These are phyloP conservation scores for Nothobranchius kuhntae DNA, from an alignment of 2,113 vertebrate species.

Conservation along the genomic window DNA sequence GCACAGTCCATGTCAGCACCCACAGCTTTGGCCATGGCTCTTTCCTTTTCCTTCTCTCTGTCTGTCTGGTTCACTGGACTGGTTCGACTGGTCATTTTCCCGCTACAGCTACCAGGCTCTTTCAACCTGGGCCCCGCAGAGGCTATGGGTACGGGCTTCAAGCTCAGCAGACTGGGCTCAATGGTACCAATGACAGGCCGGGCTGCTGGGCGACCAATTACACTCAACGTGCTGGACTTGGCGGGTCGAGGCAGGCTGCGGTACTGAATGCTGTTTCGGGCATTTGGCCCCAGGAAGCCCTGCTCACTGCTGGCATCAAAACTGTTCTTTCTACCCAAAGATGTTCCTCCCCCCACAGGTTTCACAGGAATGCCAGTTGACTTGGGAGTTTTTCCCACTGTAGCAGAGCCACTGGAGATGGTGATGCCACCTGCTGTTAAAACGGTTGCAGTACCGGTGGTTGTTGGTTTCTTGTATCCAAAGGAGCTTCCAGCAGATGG, in stretches of 20 bases:
- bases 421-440: constrained; percentile 86
- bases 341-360: constrained; percentile 73
- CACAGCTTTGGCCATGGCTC: constrained; percentile 94
- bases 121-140: constrained; percentile 80
- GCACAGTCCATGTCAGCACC: constrained; percentile 84
- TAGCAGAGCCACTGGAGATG: constrained; percentile 85
- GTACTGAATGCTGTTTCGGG: constrained; percentile 93
- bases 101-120: constrained; percentile 74
- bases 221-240: constrained; percentile 93
- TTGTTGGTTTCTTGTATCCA: constrained; percentile 89
- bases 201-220: constrained; percentile 81
- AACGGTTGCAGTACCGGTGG: constrained; percentile 89
- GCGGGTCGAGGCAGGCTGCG: constrained; percentile 95
- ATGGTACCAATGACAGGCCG: constrained; percentile 88
- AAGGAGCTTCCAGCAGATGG: constrained; percentile 87
- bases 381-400: constrained; percentile 90
- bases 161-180: constrained; percentile 86
- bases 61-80: constrained; percentile 94
- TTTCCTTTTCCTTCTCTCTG: constrained; percentile 91
- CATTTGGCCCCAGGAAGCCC: constrained; percentile 88
- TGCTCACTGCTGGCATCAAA: constrained; percentile 88
- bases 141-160: constrained; percentile 80
- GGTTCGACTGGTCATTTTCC: constrained; percentile 70
- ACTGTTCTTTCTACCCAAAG: constrained; percentile 88
- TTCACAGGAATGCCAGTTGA: constrained; percentile 93